Base-by-base conservation (phyloP, 2,888 invertebrate species). In the Eupelmus urozonus region DNA sequence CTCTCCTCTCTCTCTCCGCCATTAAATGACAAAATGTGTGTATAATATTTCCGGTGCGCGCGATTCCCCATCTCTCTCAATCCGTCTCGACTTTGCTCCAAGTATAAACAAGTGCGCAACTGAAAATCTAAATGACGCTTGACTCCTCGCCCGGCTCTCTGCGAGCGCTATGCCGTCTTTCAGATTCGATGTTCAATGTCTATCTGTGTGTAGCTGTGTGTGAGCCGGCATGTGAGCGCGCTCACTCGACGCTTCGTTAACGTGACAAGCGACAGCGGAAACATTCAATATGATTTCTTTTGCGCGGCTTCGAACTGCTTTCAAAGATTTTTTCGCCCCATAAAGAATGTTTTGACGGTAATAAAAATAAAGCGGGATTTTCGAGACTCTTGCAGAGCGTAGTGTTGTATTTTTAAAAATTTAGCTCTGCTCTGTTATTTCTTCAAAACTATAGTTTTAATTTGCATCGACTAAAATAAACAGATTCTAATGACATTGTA, bases 1-100 rank as follows among this genome's bases (percentile, higher is more conserved):
- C 9, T 34, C 9, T 34, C 9, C 9, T 69, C 9, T 34, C 9
- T 34, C 9, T 75, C 81, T 79, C 80, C 80, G 80, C 79, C 82
- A 82, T 85, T 85, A 85, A 73, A 84, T 82, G 81, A 83, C 83
- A 82, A 82, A 82, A 83, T 81, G 81, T n/a, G n/a, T n/a, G n/a
- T 81, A 81, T 82, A 83, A 83, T 83, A 84, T 82, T 86, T 85
- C 85, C 85, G 85, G 84, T 80, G 81, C n/a, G 76, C 16, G 13
- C 9, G 45, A 57, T 69, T 29, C 57, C 13, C 27, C 23, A 2
- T 42, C 42, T n/a, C 18, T 20, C 16, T 40, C 51, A 45, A n/a
- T 67, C 42, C 27, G 40, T 40, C 23, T 13, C 51, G 42, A 59
- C 59, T 59, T 51, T 42, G 40, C 29, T 13, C 13, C 49, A 49